Conservation (phyloP, 92 coral and sea anemone species). For the Phenganax stokvisi region DNA sequence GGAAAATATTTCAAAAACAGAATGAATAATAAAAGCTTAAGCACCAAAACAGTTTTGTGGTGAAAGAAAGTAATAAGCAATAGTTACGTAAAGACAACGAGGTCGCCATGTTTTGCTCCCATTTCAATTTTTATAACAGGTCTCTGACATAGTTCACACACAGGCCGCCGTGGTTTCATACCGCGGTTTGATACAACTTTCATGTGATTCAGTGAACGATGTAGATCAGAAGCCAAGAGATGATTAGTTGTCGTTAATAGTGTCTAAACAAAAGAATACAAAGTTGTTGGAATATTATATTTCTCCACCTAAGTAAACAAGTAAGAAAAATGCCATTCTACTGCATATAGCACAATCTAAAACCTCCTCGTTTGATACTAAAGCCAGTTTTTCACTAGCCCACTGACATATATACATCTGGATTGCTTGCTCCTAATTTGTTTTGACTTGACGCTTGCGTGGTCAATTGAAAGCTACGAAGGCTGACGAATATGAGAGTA, state of each 20-base stretch:
- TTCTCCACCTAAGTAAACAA: background rate
- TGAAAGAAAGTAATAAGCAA: background rate
- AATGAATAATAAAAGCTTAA: background rate
- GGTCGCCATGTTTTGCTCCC: constrained; percentile 53
- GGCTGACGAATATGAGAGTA: too few relatives aligned
- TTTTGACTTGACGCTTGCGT: too few relatives aligned
- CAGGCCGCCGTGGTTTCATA: constrained; percentile 49
- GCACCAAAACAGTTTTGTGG: background rate
- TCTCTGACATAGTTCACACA: constrained; percentile 74
- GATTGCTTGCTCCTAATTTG: too few relatives aligned
- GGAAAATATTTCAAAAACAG: background rate
- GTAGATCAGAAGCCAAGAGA: constrained; percentile 71
- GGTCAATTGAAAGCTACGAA: too few relatives aligned
- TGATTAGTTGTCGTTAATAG: constrained; percentile 85
- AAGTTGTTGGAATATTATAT: background rate
- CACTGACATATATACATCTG: too few relatives aligned
- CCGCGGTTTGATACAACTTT: constrained; percentile 55
- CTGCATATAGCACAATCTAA: constrained; percentile 33
- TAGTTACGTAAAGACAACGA: constrained; percentile 60
- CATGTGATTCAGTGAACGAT: constrained; percentile 70
- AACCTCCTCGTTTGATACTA: too few relatives aligned
- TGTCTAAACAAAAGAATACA: constrained; percentile 47
- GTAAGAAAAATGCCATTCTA: background rate
- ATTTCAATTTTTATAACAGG: constrained; percentile 46
- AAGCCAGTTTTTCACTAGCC: too few relatives aligned